phyloP scores from a whole-genome alignment of 2,113 vertebrate genomes.

The Acrocephalus arundinaceus region DNA sequence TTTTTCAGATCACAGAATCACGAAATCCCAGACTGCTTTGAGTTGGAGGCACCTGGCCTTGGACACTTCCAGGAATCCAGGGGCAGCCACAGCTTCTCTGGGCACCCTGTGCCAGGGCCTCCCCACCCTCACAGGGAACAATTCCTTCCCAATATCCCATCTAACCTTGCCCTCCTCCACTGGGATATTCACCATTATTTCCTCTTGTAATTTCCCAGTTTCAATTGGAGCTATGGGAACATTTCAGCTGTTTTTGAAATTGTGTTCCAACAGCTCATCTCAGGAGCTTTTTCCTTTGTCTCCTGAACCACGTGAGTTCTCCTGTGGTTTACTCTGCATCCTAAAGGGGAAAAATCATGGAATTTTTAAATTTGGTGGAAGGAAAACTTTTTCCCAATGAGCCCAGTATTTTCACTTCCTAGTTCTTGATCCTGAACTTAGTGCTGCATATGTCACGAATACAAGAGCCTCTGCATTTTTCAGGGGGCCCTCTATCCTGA shows the following conservation, averaged over 20 bases:
- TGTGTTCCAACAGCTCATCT: neutral
- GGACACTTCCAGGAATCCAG: neutral
- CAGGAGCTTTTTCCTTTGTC: neutral
- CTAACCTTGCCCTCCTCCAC: fast-evolving
- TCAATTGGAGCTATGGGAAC: neutral
- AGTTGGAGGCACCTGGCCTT: neutral
- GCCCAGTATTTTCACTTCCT: neutral
- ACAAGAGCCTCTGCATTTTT: neutral
- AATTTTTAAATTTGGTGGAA: neutral
- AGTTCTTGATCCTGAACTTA: neutral
- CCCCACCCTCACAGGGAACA: fast-evolving
- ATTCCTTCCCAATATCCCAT: neutral
- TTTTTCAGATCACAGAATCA: neutral
- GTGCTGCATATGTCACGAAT: neutral
- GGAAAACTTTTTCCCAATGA: neutral
- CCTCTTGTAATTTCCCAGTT: neutral
- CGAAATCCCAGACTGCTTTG: neutral
- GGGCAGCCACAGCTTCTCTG: neutral
- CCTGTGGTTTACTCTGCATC: neutral
- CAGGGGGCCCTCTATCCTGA: neutral
- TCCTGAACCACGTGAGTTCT: neutral
- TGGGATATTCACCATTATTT: neutral
- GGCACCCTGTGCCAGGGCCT: neutral
- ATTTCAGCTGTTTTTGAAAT: neutral
- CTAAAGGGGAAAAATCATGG: neutral